Evolutionary conservation across 2,888 invertebrate species (phyloP).

Genomic region (Megaustenia siamemsis): DNA sequence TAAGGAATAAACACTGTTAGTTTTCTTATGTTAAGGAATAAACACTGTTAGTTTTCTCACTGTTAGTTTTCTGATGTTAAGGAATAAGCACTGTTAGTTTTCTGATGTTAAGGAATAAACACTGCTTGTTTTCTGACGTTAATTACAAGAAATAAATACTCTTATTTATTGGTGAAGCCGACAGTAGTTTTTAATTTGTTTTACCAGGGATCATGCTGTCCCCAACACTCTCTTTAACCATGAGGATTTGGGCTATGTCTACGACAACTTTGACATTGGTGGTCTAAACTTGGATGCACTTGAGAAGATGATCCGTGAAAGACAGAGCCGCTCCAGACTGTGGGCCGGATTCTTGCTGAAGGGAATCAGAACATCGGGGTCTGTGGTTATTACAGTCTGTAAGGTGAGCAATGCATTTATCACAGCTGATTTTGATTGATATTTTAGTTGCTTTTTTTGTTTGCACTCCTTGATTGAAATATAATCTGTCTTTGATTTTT

Average conservation of each 20-base stretch:
- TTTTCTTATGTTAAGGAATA: too few species aligned
- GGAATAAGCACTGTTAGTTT: too few species aligned
- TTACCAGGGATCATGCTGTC: constrained; percentile 40
- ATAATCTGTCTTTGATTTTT: too few species aligned
- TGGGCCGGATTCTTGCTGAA: constrained; percentile 61
- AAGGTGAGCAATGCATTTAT: constrained; percentile 33
- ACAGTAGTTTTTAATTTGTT: neutral
- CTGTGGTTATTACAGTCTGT: constrained; percentile 53
- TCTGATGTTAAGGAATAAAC: too few species aligned
- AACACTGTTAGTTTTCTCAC: too few species aligned
- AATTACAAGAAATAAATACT: too few species aligned
- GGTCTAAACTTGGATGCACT: constrained; percentile 60
- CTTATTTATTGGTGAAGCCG: neutral
- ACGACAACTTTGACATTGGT: constrained; percentile 61
- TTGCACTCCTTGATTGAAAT: too few species aligned
- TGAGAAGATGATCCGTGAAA: constrained; percentile 51
- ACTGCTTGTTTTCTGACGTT: too few species aligned
- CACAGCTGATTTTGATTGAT: too few species aligned
- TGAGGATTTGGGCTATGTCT: constrained; percentile 57
- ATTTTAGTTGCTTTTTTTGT: too few species aligned
- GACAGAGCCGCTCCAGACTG: constrained; percentile 50
- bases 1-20: too few species aligned
- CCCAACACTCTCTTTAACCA: constrained; percentile 58
- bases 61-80: too few species aligned
- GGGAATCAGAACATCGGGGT: constrained; percentile 58